Evolutionary conservation across 1,140 invertebrate species (phyloP).

Genomic region (Chrysomallon squamiferum): DNA sequence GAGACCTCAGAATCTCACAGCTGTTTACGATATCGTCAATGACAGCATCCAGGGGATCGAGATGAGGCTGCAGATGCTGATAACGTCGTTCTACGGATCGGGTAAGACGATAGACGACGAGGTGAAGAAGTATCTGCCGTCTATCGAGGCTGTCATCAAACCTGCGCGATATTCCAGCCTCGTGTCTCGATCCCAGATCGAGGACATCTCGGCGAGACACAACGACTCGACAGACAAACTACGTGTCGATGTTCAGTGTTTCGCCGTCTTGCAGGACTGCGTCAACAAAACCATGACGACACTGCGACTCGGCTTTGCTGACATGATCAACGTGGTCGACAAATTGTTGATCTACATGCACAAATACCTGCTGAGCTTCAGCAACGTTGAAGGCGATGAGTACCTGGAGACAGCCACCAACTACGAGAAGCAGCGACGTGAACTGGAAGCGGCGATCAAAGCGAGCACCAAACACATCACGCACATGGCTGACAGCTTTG

Average conservation of each 20-base stretch:
- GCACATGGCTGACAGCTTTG: slow-evolving; percentile 35
- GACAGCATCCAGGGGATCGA: slow-evolving; percentile 24
- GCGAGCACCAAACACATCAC: slow-evolving; percentile 29
- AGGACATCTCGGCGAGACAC: slow-evolving; percentile 18
- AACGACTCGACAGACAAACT: slow-evolving; percentile 17
- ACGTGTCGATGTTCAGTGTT: slow-evolving; percentile 15
- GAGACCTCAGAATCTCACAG: slow-evolving; percentile 35
- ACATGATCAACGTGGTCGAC: slow-evolving; percentile 24
- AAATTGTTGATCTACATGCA: slow-evolving; percentile 30
- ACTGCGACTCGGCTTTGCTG: slow-evolving; percentile 30
- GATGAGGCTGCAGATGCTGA: slow-evolving; percentile 23
- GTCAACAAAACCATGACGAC: slow-evolving; percentile 21
- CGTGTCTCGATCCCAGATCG: slow-evolving; percentile 8
- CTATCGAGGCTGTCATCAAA: slow-evolving; percentile 4
- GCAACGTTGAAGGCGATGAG: slow-evolving; percentile 19
- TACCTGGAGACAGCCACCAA: slow-evolving; percentile 44
- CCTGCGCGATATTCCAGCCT: slow-evolving; percentile 23
- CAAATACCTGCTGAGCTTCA: slow-evolving; percentile 45
- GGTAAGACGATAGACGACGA: slow-evolving; percentile 24
- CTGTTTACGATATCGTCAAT: slow-evolving; percentile 30
- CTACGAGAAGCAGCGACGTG: slow-evolving; percentile 43
- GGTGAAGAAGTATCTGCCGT: slow-evolving; percentile 20
- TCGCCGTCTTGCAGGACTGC: slow-evolving; percentile 18
- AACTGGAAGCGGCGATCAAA: slow-evolving; percentile 29
- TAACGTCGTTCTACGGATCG: slow-evolving; percentile 33